Conservation (phyloP, 2,888 invertebrate species). For the Eudasyphora cyanicolor region DNA sequence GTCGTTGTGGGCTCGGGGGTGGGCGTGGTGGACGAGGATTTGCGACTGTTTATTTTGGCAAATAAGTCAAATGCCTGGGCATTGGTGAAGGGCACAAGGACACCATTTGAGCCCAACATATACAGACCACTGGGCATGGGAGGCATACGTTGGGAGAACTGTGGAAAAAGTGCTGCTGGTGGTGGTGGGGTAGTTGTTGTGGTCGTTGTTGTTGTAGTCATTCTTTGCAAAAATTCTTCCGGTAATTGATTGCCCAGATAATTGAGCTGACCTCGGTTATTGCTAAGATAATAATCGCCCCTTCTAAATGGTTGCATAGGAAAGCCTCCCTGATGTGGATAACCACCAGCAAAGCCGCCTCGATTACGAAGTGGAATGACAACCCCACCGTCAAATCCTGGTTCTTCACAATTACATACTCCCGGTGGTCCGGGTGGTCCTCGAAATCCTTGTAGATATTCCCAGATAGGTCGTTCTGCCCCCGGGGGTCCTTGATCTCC, state of each 20-base stretch:
- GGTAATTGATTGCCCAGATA: constrained; percentile 20
- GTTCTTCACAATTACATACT: background rate
- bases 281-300: constrained; percentile 39
- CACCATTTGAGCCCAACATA: constrained; percentile 19
- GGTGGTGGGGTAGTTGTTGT: background rate
- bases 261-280: constrained; percentile 7
- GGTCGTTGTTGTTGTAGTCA: background rate
- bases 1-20: background rate
- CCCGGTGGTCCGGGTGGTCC: background rate
- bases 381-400: too few species aligned
- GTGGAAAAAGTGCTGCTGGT: background rate
- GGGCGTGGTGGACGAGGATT: background rate
- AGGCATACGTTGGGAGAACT: background rate
- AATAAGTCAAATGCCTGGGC: constrained; percentile 27
- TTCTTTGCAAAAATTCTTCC: background rate
- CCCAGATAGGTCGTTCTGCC: background rate
- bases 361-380: background rate
- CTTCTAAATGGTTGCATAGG: background rate
- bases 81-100: constrained; percentile 20
- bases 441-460: background rate
- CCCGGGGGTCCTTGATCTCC: background rate
- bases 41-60: background rate
- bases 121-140: background rate
- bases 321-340: background rate
- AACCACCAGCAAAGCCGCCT: background rate